Percentiles rank a stretch among this genome's conserved stretches.
These are phyloP conservation scores for Pissodes strobi DNA, from an alignment of 1,140 invertebrate genomes.

Conservation along the genomic window DNA sequence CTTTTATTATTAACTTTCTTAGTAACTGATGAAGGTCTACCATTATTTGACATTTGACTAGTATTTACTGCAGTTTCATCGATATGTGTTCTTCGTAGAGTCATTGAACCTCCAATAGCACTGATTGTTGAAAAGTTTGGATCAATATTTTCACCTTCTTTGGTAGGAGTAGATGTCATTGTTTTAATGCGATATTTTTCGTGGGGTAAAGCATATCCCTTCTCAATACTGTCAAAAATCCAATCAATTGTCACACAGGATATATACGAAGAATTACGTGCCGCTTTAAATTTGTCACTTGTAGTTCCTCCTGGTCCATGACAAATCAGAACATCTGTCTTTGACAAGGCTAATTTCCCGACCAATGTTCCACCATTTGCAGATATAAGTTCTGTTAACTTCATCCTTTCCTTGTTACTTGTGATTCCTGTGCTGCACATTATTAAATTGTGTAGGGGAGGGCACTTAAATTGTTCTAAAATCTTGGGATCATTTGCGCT, in stretches of 20 bases:
- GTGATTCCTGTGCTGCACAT: slow-evolving; percentile 78
- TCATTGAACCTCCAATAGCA: slow-evolving; percentile 35
- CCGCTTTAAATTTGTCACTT: slow-evolving; percentile 82
- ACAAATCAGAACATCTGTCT: slow-evolving; percentile 60
- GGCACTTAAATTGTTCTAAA: slow-evolving; percentile 71
- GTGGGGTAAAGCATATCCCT: slow-evolving; percentile 73
- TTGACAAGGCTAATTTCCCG: slow-evolving; percentile 60
- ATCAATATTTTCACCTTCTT: slow-evolving; percentile 52
- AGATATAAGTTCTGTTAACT: slow-evolving; percentile 72
- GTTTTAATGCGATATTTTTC: slow-evolving; percentile 61
- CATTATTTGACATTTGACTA: slow-evolving; percentile 9
- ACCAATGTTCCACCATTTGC: slow-evolving; percentile 70
- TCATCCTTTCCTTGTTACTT: slow-evolving; percentile 65
- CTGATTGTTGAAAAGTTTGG: slow-evolving; percentile 53
- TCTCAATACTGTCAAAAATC: slow-evolving; percentile 76
- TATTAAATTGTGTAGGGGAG: slow-evolving; percentile 78
- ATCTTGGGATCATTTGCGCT: slow-evolving; percentile 63
- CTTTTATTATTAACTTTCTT: background rate
- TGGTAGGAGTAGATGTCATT: slow-evolving; percentile 61
- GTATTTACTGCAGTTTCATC: slow-evolving; percentile 26
- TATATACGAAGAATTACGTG: slow-evolving; percentile 73
- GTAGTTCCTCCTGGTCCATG: slow-evolving; percentile 51
- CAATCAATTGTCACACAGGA: slow-evolving; percentile 71
- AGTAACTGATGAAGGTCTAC: background rate
- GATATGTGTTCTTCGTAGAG: background rate